A percentile compares a stretch with the other conserved stretches of the same genome.
Conservation (phyloP, 2,113 vertebrate species). For the Glaucidium brasilianum region DNA sequence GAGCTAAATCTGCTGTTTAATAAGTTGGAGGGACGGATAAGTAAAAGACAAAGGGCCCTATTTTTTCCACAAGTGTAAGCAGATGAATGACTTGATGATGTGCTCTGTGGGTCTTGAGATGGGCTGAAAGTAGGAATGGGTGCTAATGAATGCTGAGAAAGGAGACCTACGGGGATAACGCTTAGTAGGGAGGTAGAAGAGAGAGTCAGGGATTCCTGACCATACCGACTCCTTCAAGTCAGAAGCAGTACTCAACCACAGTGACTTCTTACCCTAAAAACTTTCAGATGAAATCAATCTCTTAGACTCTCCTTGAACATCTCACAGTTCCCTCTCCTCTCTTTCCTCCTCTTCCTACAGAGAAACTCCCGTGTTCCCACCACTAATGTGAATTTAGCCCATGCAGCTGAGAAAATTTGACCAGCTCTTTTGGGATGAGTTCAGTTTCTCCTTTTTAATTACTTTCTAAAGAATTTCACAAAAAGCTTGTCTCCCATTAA, state of each 20-base stretch:
- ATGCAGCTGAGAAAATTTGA: background rate
- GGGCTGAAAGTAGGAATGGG: background rate
- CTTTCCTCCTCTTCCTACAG: background rate
- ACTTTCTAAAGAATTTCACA: background rate
- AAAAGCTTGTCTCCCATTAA: background rate
- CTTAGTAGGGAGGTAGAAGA: background rate
- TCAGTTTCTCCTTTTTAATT: background rate
- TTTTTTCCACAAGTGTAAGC: background rate
- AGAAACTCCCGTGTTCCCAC: background rate
- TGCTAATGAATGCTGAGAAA: background rate
- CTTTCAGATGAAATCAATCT: background rate
- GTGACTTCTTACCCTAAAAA: background rate
- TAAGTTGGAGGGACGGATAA: background rate
- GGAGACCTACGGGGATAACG: background rate
- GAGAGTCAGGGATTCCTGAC: background rate
- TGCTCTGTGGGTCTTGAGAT: background rate
- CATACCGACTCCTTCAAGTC: background rate
- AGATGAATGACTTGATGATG: background rate
- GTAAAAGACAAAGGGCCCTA: background rate
- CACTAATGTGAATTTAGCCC: background rate
- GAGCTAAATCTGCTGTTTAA: background rate
- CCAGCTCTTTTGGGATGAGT: background rate
- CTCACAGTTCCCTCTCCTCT: background rate
- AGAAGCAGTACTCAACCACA: background rate
- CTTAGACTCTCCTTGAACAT: background rate